Evolutionary conservation across 1,140 invertebrate genomes (phyloP).

Genomic region (Orchestia grillus): DNA sequence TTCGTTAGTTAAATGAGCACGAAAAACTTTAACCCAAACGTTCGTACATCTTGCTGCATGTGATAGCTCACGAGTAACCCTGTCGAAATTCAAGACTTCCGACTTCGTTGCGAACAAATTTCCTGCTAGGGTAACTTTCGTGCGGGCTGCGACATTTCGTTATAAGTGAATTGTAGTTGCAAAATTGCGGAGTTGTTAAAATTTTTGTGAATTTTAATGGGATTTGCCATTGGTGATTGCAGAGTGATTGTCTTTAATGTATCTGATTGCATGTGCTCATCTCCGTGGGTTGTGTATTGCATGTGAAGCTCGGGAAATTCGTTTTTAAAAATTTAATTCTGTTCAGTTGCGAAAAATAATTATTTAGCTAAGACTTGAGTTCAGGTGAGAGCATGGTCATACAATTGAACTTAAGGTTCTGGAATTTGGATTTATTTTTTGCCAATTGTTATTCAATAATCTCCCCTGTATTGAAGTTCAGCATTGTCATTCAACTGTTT

Average conservation of each 20-base stretch:
- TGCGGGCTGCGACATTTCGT: not conserved
- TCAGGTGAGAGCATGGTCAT: not conserved
- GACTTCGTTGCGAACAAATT: not conserved
- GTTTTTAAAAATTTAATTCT: not conserved
- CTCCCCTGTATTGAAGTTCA: not conserved
- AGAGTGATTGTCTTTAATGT: not conserved
- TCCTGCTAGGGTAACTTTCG: not conserved
- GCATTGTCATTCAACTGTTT: too few species aligned
- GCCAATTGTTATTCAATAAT: not conserved
- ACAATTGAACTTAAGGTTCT: not conserved
- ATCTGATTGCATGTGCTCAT: not conserved
- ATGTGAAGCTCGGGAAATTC: not conserved
- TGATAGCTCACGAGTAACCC: not conserved
- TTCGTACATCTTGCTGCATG: not conserved
- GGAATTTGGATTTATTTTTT: not conserved
- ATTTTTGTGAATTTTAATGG: not conserved
- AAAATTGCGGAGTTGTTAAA: not conserved
- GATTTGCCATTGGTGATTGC: not conserved
- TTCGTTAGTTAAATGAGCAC: too few species aligned
- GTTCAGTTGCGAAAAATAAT: not conserved
- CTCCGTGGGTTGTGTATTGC: not conserved
- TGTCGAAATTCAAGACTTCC: not conserved
- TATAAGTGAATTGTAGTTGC: not conserved
- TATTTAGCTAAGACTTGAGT: not conserved
- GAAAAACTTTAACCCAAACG: too few species aligned